These are phyloP conservation scores for Fopius arisanus DNA, from an alignment of 1,140 invertebrate genomes.

Conservation along the genomic window DNA sequence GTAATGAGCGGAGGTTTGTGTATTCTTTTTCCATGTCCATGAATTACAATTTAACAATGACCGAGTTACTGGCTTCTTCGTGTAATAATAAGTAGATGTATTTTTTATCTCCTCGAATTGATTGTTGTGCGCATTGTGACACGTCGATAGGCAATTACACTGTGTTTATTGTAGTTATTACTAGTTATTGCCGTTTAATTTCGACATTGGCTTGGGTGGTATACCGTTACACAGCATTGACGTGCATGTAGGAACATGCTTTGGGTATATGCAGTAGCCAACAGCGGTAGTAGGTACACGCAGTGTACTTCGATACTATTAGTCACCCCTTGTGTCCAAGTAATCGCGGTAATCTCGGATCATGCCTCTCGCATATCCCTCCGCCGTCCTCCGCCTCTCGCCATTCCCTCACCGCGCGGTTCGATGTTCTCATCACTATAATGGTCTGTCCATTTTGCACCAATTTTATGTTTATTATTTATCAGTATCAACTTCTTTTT, in stretches of 20 bases:
- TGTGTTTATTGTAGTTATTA: constrained; percentile 23
- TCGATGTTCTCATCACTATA: neutral
- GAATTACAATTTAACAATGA: neutral
- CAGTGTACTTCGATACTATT: constrained; percentile 25
- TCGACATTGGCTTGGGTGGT: constrained; percentile 21
- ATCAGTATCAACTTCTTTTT: neutral
- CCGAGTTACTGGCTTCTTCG: neutral
- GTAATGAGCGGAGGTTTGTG: neutral
- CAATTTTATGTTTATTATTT: neutral
- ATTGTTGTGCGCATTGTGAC: constrained; percentile 19
- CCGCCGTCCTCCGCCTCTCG: constrained; percentile 16
- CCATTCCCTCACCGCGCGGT: neutral
- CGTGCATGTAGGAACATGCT: neutral
- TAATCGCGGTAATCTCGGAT: constrained; percentile 39
- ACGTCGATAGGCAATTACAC: constrained; percentile 17
- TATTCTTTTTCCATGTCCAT: neutral
- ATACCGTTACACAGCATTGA: constrained; percentile 11
- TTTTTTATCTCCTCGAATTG: neutral
- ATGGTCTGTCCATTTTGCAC: neutral
- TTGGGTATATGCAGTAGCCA: no score
- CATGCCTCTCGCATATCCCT: constrained; percentile 30
- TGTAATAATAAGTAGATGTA: neutral
- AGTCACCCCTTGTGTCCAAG: constrained; percentile 39
- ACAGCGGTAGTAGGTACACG: constrained; percentile 19
- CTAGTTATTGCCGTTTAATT: constrained; percentile 29